Percentiles rank a stretch among this genome's conserved stretches.
These are phyloP conservation scores for Marcusenius ussheri DNA, from an alignment of 2,113 vertebrate species.

Conservation along the genomic window DNA sequence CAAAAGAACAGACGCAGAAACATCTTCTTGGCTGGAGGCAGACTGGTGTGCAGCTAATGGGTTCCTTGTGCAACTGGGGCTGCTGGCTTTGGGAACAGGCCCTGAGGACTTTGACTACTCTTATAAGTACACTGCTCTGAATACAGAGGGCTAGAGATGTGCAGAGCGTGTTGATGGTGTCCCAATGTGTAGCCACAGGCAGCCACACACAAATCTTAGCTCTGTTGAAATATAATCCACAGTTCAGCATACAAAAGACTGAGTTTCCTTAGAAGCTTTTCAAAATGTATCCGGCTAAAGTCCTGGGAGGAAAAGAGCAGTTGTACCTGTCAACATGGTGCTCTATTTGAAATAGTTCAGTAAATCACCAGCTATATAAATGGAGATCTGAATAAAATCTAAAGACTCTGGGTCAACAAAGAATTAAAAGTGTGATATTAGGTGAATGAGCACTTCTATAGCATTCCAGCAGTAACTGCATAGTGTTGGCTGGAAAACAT, in stretches of 20 bases:
- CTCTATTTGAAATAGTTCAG: not conserved
- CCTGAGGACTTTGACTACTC: not conserved
- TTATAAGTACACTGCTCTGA: not conserved
- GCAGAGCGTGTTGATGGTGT: not conserved
- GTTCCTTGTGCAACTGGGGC: not conserved
- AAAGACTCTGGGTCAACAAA: not conserved
- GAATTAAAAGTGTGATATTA: not conserved
- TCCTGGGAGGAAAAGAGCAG: not conserved
- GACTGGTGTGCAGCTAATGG: not conserved
- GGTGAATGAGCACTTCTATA: not conserved
- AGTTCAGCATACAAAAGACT: not conserved
- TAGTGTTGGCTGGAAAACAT: not conserved
- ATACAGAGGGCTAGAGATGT: not conserved
- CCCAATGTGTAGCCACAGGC: not conserved
- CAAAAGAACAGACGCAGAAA: not conserved
- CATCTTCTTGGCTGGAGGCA: not conserved
- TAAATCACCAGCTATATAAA: constrained; percentile 2
- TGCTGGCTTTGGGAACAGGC: not conserved
- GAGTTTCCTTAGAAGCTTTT: not conserved
- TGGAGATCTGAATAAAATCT: not conserved
- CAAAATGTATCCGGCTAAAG: not conserved
- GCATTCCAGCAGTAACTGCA: not conserved
- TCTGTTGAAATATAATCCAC: not conserved
- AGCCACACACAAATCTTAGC: not conserved
- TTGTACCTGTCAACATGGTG: not conserved